These are phyloP conservation scores for Enteromius viviparus DNA, from an alignment of 2,797 vertebrate species.

Conservation along the genomic window DNA sequence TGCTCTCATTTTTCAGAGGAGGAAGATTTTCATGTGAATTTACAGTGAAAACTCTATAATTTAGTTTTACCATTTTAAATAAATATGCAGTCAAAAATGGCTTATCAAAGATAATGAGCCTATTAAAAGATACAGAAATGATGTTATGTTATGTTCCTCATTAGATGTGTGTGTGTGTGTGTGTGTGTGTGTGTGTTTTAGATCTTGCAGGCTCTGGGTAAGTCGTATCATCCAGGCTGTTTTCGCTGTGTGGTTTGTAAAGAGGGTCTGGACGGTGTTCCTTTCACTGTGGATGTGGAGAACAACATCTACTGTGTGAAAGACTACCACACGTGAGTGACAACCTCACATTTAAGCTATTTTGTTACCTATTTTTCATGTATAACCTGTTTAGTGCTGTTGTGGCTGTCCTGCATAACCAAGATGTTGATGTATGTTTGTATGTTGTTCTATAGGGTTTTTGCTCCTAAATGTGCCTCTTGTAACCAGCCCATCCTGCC, in stretches of 20 bases:
- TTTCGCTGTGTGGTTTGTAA: conserved; percentile 98
- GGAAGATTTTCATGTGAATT: neutral
- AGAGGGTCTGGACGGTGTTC: conserved; percentile 94
- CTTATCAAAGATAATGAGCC: neutral
- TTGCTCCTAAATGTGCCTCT: conserved; percentile 97
- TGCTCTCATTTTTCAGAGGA: neutral
- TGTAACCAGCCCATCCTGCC: conserved; percentile 97
- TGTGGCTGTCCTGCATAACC: neutral
- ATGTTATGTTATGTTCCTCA: neutral
- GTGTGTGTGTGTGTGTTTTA: conserved; percentile 65
- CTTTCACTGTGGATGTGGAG: conserved; percentile 95
- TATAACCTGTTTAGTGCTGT: neutral
- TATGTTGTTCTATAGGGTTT: conserved; percentile 78
- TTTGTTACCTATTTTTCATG: neutral
- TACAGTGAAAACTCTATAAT: too few species aligned
- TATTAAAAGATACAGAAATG: neutral
- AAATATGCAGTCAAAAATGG: neutral
- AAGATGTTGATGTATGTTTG: neutral
- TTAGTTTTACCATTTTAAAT: neutral
- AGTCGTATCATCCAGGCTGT: conserved; percentile 97
- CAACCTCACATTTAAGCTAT: neutral
- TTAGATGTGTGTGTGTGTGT: conserved; percentile 52
- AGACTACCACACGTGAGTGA: conserved; percentile 96
- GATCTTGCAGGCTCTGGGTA: conserved; percentile 98
- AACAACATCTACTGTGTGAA: conserved; percentile 99